Base-by-base conservation (phyloP, 1,140 invertebrate species). In the Hydropsyche tenuis region DNA sequence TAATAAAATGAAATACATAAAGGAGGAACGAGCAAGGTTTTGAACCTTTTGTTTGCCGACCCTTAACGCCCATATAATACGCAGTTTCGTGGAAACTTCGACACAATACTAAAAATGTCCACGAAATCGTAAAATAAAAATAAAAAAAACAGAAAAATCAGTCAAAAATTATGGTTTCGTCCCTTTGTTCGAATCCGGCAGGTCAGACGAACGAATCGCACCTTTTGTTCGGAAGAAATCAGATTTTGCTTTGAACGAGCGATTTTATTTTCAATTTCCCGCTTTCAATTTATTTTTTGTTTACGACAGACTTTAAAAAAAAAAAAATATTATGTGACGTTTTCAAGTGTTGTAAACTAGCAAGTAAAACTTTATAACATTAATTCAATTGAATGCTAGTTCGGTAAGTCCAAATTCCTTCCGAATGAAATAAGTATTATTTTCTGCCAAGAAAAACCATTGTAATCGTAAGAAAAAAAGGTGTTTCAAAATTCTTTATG, bases 221-320 rank as follows among this genome's bases (percentile, higher is more conserved):
- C 23, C 56, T 60, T 56, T 60, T 60, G 56, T 60, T 60, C 56
- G 9, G 6, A 27, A 25, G 22, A 60, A 53, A 53, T 20, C n/a
- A 53, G 7, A 53, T 53, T 7, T 20, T 16, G 20, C 48, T 37
- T 37, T 37, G 30, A 37, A 37, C 3, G 3, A 3, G 9, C 30
- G 30, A 37, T 9, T 37, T 37, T 37, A 9, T 37, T 37, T 37
- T 37, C 30, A 9, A 37, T 37, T 37, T 14, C 16, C 14, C 20
- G 48, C 18, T 53, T 53, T 53, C 48, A 18, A 48, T 48, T 48
- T 48, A 48, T 14, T 48, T 48, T 48, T 48, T 14, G 16, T 48
- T 48, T 48, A n/a, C n/a, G n/a, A n/a, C n/a, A n/a, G n/a, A n/a
- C n/a, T n/a, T n/a, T n/a, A n/a, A n/a, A n/a, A n/a, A n/a, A n/a